These are phyloP conservation scores for Melieria omissa DNA, from an alignment of 2,888 invertebrate genomes.

Conservation along the genomic window DNA sequence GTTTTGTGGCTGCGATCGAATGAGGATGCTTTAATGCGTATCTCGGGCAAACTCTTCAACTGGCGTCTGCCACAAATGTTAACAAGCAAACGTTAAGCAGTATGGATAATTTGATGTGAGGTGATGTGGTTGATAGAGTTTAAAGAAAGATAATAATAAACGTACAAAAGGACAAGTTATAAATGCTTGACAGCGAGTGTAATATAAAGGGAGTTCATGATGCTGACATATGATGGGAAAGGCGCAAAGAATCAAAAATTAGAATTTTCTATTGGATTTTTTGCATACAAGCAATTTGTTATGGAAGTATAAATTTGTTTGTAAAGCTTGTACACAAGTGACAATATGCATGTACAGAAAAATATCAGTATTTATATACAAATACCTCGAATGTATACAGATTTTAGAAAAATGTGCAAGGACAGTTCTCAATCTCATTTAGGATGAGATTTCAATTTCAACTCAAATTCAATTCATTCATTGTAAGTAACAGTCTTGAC, in stretches of 20 bases:
- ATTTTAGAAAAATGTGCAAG: too few relatives aligned
- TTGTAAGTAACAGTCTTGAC: too few relatives aligned
- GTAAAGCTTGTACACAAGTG: too few relatives aligned
- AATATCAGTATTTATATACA: too few relatives aligned
- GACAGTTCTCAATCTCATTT: too few relatives aligned
- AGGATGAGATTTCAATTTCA: too few relatives aligned
- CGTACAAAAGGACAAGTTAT: neutral
- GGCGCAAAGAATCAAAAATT: neutral
- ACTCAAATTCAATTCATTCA: too few relatives aligned
- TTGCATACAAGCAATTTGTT: neutral
- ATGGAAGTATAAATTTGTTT: conserved; percentile 35
- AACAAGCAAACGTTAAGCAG: neutral
- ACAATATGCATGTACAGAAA: too few relatives aligned
- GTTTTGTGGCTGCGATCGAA: conserved; percentile 81
- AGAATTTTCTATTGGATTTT: conserved; percentile 16
- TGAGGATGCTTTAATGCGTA: conserved; percentile 84
- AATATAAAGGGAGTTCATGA: neutral
- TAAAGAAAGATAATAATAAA: neutral
- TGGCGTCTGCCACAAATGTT: conserved; percentile 68
- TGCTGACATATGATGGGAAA: too few relatives aligned
- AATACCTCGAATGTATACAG: too few relatives aligned
- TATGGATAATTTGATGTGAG: neutral
- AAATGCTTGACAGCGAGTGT: neutral
- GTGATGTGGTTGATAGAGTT: neutral
- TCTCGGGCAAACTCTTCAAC: conserved; percentile 74